Conservation (phyloP, 2,113 vertebrate genomes). For the Trichomycterus rosablanca region DNA sequence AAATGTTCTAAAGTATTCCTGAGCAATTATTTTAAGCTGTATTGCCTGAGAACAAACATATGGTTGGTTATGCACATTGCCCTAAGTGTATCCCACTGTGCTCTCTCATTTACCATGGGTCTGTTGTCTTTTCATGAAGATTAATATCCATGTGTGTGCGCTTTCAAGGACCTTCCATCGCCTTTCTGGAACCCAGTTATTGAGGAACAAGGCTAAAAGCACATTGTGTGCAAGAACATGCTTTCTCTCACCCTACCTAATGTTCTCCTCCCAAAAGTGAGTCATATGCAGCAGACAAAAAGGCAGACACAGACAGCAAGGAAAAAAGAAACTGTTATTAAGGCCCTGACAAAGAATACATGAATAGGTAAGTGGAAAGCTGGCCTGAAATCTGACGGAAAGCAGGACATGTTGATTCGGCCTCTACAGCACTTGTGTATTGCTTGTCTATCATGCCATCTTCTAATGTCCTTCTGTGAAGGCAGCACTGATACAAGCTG, state of each 20-base stretch:
- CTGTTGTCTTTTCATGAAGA: slow-evolving; percentile 56
- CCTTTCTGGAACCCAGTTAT: slow-evolving; percentile 39
- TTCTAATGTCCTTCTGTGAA: slow-evolving; percentile 34
- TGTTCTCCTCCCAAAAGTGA: slow-evolving; percentile 28
- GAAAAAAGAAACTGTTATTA: slow-evolving; percentile 32
- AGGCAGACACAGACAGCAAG: not conserved
- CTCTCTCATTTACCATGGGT: slow-evolving; percentile 41
- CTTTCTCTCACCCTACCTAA: slow-evolving; percentile 16
- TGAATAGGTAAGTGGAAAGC: slow-evolving; percentile 36
- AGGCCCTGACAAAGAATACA: slow-evolving; percentile 36
- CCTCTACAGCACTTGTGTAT: slow-evolving; percentile 6
- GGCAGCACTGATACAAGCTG: slow-evolving; percentile 26
- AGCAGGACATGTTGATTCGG: slow-evolving; percentile 24
- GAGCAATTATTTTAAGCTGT: not conserved
- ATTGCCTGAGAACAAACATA: slow-evolving; percentile 16
- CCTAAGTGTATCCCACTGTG: slow-evolving; percentile 7
- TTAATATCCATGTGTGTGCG: slow-evolving; percentile 49
- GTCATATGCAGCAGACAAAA: slow-evolving; percentile 24
- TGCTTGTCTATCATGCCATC: slow-evolving; percentile 18
- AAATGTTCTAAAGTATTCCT: not conserved
- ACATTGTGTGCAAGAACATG: slow-evolving; percentile 30
- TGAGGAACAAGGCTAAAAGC: slow-evolving; percentile 40
- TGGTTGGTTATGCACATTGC: slow-evolving; percentile 1
- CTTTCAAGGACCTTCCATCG: slow-evolving; percentile 50
- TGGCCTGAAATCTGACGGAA: slow-evolving; percentile 35